Percentiles rank a stretch among this genome's conserved stretches.
These are phyloP conservation scores for Cyclophora albipunctata DNA, from an alignment of 2,888 invertebrate species.

Conservation along the genomic window DNA sequence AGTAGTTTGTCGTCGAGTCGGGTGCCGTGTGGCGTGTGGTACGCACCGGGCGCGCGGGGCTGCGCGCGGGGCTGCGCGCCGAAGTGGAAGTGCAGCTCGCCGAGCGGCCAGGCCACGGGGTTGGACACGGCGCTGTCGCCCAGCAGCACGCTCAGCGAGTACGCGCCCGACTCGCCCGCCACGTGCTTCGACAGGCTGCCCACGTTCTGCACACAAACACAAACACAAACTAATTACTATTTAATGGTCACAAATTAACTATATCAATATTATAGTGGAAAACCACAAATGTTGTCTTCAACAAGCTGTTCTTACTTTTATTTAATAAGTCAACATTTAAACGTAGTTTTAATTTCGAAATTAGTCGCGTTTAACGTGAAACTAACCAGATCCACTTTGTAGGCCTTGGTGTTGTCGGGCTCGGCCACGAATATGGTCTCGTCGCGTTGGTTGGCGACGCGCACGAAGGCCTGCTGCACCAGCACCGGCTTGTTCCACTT, in stretches of 20 bases:
- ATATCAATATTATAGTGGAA: too few relatives aligned
- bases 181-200: conserved; percentile 87
- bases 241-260: not conserved
- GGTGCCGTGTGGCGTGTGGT: too few relatives aligned
- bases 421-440: conserved; percentile 97
- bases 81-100: conserved; percentile 85
- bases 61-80: conserved; percentile 53
- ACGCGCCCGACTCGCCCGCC: conserved; percentile 82
- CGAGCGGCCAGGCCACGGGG: conserved; percentile 91
- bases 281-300: too few relatives aligned
- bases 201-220: conserved; percentile 77
- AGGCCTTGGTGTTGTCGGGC: conserved; percentile 83
- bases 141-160: conserved; percentile 87
- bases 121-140: conserved; percentile 94
- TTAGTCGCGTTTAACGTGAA: too few relatives aligned
- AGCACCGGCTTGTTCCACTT: conserved; percentile 80
- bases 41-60: conserved; percentile 45
- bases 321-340: too few relatives aligned
- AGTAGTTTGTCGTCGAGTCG: too few relatives aligned
- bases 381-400: conserved; percentile 92
- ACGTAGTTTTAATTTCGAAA: too few relatives aligned
- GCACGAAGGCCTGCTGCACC: conserved; percentile 92
- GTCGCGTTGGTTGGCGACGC: conserved; percentile 83
- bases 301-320: too few relatives aligned
- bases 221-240: not conserved